These are phyloP conservation scores for Rhabdomys dilectus DNA, from an alignment of 2,113 vertebrate species.

Conservation along the genomic window DNA sequence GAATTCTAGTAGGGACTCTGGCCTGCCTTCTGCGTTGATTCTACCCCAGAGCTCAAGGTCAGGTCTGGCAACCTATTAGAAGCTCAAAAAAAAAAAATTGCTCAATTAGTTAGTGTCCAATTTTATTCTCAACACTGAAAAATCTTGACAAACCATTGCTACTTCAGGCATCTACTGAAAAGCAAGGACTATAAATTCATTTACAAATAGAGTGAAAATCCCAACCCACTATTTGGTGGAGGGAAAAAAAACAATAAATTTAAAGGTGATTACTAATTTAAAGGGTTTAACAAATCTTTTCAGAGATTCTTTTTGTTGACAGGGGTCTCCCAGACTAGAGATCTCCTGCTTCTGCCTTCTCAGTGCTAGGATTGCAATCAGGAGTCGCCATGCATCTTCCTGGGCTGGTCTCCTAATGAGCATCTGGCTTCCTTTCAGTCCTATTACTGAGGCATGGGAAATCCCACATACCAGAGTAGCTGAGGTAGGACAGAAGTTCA, in stretches of 20 bases:
- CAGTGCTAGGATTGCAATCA: background rate
- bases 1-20: background rate
- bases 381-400: no score
- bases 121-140: constrained; percentile 13
- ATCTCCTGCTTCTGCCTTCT: background rate
- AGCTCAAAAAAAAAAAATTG: background rate
- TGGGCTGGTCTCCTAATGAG: background rate
- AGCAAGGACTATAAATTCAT: background rate
- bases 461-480: background rate
- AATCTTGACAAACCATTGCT: background rate
- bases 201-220: background rate
- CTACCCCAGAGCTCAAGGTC: background rate
- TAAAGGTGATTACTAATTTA: background rate
- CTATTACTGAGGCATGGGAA: background rate
- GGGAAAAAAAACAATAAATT: background rate
- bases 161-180: background rate
- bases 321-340: background rate
- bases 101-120: background rate
- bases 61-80: background rate
- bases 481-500: background rate
- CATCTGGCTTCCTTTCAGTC: background rate
- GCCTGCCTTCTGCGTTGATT: background rate
- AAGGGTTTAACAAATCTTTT: background rate
- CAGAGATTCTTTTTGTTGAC: background rate
- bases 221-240: background rate